A percentile compares a stretch with the other conserved stretches of the same genome.
Conservation (phyloP, 2,888 invertebrate genomes). For the Bombylius major region DNA sequence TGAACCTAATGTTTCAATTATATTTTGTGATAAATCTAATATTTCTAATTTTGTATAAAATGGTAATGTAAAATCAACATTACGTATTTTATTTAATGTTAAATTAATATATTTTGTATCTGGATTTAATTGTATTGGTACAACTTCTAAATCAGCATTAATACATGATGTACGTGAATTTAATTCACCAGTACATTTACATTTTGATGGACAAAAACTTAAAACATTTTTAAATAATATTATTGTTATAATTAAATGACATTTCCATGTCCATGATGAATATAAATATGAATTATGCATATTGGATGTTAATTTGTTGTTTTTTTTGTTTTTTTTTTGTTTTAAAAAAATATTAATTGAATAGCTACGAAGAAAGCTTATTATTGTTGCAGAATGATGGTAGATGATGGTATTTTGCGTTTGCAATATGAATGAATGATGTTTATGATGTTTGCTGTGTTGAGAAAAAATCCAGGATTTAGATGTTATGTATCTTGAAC, state of each 20-base stretch:
- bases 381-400: no score
- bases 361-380: no score
- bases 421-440: no score
- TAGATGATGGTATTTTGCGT: no score
- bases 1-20: constrained; percentile 64
- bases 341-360: no score
- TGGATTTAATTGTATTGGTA: constrained; percentile 82
- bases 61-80: constrained; percentile 61
- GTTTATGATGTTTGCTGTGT: no score
- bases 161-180: constrained; percentile 62
- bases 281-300: background rate
- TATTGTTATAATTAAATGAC: constrained; percentile 24
- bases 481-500: no score
- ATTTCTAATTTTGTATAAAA: constrained; percentile 69
- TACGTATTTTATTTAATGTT: constrained; percentile 69
- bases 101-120: constrained; percentile 72
- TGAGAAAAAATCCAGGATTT: no score
- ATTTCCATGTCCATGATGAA: constrained; percentile 9
- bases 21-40: constrained; percentile 72
- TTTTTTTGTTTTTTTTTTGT: no score
- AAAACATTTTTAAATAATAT: constrained; percentile 34
- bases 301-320: no score
- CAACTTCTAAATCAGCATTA: constrained; percentile 65
- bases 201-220: constrained; percentile 66
- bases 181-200: constrained; percentile 69